Evolutionary conservation across 2,797 vertebrate genomes (phyloP).

Genomic region (Periophthalmus magnuspinnatus): DNA sequence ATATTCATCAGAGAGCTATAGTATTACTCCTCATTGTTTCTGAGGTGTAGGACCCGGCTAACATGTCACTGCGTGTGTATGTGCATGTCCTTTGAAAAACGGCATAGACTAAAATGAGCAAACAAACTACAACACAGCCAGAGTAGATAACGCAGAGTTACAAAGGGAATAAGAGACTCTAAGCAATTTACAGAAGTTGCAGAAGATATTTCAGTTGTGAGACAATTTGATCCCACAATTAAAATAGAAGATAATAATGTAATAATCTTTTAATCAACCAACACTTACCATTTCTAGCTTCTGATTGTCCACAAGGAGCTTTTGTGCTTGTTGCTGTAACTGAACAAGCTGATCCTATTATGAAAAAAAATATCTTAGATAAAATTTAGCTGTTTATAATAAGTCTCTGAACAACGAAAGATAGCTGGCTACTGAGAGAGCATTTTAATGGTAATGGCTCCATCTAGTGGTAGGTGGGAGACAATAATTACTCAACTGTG

Average conservation of each 20-base stretch:
- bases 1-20: slow-evolving; percentile 70
- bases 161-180: slow-evolving; percentile 41
- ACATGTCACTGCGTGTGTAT: neutral
- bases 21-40: slow-evolving; percentile 54
- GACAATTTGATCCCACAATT: slow-evolving; percentile 30
- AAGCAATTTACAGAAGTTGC: too few relatives aligned
- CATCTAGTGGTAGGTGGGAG: slow-evolving; percentile 48
- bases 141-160: slow-evolving; percentile 36
- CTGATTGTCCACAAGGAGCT: slow-evolving; percentile 83
- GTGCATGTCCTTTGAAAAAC: slow-evolving; percentile 14
- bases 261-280: slow-evolving; percentile 54
- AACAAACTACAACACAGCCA: slow-evolving; percentile 35
- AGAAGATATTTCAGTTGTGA: too few relatives aligned
- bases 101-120: slow-evolving; percentile 42
- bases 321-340: slow-evolving; percentile 81
- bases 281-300: slow-evolving; percentile 85
- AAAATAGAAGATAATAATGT: slow-evolving; percentile 46
- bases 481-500: slow-evolving; percentile 73
- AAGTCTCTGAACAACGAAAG: slow-evolving; percentile 17
- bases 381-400: slow-evolving; percentile 38
- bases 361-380: slow-evolving; percentile 37
- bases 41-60: slow-evolving; percentile 11
- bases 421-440: slow-evolving; percentile 32
- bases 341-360: slow-evolving; percentile 83
- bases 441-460: slow-evolving; percentile 26